Evolutionary conservation across 2,797 vertebrate species (phyloP).

Genomic region (Centropyge bicolor): DNA sequence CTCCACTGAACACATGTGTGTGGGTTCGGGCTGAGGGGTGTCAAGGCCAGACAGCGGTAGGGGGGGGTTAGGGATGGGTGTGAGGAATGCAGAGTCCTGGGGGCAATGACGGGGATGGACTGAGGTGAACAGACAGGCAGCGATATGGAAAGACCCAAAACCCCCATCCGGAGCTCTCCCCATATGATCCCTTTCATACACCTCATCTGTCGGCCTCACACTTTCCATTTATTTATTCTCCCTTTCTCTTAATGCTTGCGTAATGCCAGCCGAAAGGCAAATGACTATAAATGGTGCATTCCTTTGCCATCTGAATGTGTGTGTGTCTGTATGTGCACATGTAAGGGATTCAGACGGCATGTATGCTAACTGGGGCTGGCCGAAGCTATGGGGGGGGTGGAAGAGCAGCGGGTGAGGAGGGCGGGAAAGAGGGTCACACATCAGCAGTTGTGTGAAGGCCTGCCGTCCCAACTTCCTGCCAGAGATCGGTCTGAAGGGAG

Average conservation of each 20-base stretch:
- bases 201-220: constrained; percentile 66
- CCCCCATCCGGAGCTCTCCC: constrained; percentile 61
- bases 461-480: constrained; percentile 71
- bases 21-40: constrained; percentile 49
- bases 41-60: constrained; percentile 52
- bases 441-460: constrained; percentile 67
- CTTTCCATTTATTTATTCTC: constrained; percentile 55
- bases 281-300: constrained; percentile 67
- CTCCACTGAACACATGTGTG: constrained; percentile 75
- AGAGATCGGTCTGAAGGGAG: constrained; percentile 59
- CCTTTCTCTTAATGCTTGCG: constrained; percentile 39
- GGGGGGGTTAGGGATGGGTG: constrained; percentile 36
- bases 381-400: constrained; percentile 13
- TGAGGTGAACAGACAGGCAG: constrained; percentile 67
- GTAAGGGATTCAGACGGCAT: constrained; percentile 26
- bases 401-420: constrained; percentile 19
- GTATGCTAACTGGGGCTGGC: constrained; percentile 10
- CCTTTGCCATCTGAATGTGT: constrained; percentile 44
- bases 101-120: constrained; percentile 58
- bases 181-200: constrained; percentile 55
- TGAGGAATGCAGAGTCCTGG: constrained; percentile 69
- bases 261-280: constrained; percentile 60
- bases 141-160: constrained; percentile 76
- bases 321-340: constrained; percentile 3
- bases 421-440: constrained; percentile 61